phyloP scores from a whole-genome alignment of 2,797 vertebrate species.

The Micromesistius poutassou region DNA sequence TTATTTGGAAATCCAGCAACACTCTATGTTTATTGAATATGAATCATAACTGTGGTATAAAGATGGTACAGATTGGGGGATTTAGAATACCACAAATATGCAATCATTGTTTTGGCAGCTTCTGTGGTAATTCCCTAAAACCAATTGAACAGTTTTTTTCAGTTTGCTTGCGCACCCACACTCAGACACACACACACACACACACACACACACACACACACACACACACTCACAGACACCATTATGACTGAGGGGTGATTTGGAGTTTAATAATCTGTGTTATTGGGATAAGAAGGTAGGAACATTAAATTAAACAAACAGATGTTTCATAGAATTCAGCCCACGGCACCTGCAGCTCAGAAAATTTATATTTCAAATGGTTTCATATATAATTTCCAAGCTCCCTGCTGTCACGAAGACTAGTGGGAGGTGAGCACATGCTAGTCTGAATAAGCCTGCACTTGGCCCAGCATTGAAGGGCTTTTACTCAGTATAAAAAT shows the following conservation, averaged over 20 bases:
- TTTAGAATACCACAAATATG: neutral
- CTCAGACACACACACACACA: neutral
- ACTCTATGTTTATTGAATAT: neutral
- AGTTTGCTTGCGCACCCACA: neutral
- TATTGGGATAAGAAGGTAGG: neutral
- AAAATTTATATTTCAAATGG: neutral
- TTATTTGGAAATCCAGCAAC: neutral
- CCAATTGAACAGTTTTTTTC: neutral
- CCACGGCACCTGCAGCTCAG: neutral
- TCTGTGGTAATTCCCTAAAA: neutral
- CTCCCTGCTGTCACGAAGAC: neutral
- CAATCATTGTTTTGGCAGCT: neutral
- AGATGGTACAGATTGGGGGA: neutral
- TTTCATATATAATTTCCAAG: neutral
- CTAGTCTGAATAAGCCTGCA: neutral
- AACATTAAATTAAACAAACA: neutral
- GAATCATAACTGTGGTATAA: neutral
- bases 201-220: neutral
- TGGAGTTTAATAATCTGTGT: neutral
- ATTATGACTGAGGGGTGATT: neutral
- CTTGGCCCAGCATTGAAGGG: neutral
- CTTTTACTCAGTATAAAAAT: neutral
- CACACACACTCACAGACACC: neutral
- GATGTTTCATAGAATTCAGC: constrained; percentile 1
- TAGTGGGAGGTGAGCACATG: neutral